A percentile compares a stretch with the other conserved stretches of the same genome.
Conservation (phyloP, 2,113 vertebrate species). For the Micronycteris hirsuta region DNA sequence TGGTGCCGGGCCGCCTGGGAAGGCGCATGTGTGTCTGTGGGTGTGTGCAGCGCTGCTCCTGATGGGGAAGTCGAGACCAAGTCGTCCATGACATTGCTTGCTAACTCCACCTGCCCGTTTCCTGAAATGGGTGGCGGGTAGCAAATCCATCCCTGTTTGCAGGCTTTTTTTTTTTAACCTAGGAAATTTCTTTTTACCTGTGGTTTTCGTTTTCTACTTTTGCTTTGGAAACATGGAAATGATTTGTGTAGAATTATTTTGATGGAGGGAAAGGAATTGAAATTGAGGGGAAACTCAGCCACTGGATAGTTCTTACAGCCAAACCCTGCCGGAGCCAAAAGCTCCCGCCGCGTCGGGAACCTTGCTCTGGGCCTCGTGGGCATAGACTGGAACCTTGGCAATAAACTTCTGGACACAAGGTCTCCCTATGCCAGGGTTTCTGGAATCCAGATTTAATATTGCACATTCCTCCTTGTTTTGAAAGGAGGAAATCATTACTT, state of each 20-base stretch:
- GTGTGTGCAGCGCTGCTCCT: background rate
- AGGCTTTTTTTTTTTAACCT: background rate
- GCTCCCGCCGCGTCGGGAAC: background rate
- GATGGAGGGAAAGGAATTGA: conserved; percentile 22
- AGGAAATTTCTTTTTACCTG: background rate
- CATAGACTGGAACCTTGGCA: conserved; percentile 60
- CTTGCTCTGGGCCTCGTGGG: background rate
- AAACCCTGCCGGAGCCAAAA: background rate
- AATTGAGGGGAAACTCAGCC: conserved; percentile 54
- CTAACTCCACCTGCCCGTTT: background rate
- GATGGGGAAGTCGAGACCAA: background rate
- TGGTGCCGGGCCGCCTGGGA: background rate
- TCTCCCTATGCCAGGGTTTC: conserved; percentile 21
- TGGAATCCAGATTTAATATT: conserved; percentile 32
- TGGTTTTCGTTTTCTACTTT: background rate
- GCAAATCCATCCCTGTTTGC: background rate
- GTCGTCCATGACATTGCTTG: background rate
- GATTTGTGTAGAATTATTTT: conserved; percentile 36
- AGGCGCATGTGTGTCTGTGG: no score
- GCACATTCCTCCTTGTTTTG: background rate
- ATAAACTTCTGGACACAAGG: background rate
- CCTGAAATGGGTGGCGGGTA: conserved; percentile 15
- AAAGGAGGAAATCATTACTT: conserved; percentile 20
- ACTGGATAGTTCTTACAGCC: conserved; percentile 9
- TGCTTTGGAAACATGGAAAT: conserved; percentile 52